Conservation (phyloP, 2,797 vertebrate genomes). For the Muscicapa comitata region DNA sequence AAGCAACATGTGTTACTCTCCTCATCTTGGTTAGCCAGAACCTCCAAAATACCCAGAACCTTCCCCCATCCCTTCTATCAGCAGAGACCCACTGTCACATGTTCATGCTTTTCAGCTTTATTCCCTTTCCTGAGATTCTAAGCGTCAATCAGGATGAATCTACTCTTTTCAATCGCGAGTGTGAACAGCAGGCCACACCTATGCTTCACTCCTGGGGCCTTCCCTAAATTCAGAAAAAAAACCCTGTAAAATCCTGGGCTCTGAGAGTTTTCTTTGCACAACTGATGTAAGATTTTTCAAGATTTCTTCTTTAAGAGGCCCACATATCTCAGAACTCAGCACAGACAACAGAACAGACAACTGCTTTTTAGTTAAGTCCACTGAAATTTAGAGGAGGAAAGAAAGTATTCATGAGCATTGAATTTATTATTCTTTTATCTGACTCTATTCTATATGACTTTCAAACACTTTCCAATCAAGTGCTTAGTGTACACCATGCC, state of each 20-base stretch:
- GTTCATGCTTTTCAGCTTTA: background rate
- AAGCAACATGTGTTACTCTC: background rate
- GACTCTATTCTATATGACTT: constrained; percentile 5
- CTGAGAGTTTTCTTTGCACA: background rate
- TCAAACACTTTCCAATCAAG: background rate
- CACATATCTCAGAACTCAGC: background rate
- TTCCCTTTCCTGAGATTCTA: background rate
- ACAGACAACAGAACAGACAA: constrained; percentile 9
- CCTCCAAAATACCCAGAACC: background rate
- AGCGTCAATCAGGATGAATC: background rate
- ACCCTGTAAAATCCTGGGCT: background rate
- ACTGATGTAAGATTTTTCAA: background rate
- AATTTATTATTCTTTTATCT: background rate
- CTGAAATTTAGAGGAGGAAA: background rate
- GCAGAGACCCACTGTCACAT: background rate
- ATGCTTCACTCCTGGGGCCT: background rate
- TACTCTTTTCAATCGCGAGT: background rate
- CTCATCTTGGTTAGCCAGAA: background rate
- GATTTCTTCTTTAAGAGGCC: constrained; percentile 12
- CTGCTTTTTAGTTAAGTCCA: background rate
- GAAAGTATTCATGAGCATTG: background rate
- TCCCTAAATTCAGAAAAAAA: background rate
- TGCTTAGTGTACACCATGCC: background rate
- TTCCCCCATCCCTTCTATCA: background rate
- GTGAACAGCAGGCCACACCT: background rate